Percentiles rank a stretch among this genome's conserved stretches.
Evolutionary conservation across 2,888 invertebrate genomes (phyloP).

Genomic region (Xestia ashworthii): DNA sequence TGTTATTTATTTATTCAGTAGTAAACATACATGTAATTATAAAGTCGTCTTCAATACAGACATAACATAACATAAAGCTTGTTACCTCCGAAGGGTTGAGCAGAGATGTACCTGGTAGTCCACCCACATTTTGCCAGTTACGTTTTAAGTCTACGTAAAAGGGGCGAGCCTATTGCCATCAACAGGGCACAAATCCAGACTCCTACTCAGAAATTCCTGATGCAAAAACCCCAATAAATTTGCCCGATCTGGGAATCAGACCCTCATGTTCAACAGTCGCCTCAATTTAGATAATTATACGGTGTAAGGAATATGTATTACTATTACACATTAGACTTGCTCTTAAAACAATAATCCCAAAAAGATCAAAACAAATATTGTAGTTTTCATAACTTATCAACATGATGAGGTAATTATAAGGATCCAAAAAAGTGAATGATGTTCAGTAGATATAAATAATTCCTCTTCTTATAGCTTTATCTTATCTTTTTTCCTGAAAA

Average conservation of each 20-base stretch:
- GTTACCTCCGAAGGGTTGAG: not conserved
- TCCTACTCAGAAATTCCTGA: not conserved
- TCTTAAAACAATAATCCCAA: too few relatives aligned
- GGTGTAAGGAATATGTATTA: too few relatives aligned
- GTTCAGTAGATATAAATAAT: slow-evolving; percentile 7
- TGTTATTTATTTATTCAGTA: too few relatives aligned
- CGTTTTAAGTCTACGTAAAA: too few relatives aligned
- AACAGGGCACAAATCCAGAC: not conserved
- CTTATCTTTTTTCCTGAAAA: slow-evolving; percentile 45
- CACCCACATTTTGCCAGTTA: too few relatives aligned
- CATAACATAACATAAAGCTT: not conserved
- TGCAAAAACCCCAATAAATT: not conserved
- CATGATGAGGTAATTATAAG: not conserved
- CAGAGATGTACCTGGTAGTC: not conserved
- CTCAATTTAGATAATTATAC: too few relatives aligned
- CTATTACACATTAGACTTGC: too few relatives aligned
- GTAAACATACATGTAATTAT: too few relatives aligned
- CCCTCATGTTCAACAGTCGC: too few relatives aligned
- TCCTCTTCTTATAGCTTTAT: slow-evolving; percentile 4
- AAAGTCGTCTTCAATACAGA: not conserved
- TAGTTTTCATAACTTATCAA: not conserved
- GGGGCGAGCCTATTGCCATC: not conserved
- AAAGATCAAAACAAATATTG: not conserved
- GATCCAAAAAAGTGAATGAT: not conserved
- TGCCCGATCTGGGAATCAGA: too few relatives aligned